Percentiles rank a stretch among this genome's conserved stretches.
Evolutionary conservation across 2,888 invertebrate genomes (phyloP).

Genomic region (Sacculina carcini): DNA sequence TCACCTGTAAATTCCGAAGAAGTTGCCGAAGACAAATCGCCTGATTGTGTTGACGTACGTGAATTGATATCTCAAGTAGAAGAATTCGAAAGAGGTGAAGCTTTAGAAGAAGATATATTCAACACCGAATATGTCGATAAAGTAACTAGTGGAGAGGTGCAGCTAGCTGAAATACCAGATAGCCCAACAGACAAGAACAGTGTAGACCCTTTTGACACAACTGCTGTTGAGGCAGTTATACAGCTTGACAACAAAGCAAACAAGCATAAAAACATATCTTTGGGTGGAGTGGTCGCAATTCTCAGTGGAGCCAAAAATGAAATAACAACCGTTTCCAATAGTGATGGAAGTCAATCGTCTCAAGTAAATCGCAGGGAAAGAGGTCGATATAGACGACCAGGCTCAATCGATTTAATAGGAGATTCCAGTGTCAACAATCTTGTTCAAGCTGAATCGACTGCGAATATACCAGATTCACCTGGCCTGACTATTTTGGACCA

Average conservation of each 20-base stretch:
- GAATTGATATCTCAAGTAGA: constrained; percentile 24
- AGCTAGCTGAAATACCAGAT: constrained; percentile 60
- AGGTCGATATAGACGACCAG: constrained; percentile 8
- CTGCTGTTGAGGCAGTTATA: constrained; percentile 56
- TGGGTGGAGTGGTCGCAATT: constrained; percentile 65
- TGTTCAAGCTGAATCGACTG: not conserved
- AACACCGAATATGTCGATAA: constrained; percentile 67
- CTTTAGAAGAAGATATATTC: constrained; percentile 47
- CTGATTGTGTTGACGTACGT: constrained; percentile 8
- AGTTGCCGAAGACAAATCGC: constrained; percentile 31
- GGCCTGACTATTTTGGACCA: too few relatives aligned
- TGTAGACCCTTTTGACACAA: constrained; percentile 64
- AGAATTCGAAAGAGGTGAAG: constrained; percentile 38
- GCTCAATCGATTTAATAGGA: constrained; percentile 5
- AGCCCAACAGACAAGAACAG: constrained; percentile 46
- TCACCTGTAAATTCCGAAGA: constrained; percentile 26
- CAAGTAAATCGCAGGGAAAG: constrained; percentile 3
- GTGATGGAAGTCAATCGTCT: too few relatives aligned
- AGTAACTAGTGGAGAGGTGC: constrained; percentile 56
- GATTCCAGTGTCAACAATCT: not conserved
- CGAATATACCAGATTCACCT: not conserved
- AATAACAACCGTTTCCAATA: constrained; percentile 7
- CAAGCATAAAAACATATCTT: constrained; percentile 32
- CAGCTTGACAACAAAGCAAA: constrained; percentile 38
- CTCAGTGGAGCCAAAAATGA: constrained; percentile 32